Evolutionary conservation across 1,140 invertebrate genomes (phyloP), one percentile per base, ranked within the genome.

Genomic region (Drosophila cardini): DNA sequence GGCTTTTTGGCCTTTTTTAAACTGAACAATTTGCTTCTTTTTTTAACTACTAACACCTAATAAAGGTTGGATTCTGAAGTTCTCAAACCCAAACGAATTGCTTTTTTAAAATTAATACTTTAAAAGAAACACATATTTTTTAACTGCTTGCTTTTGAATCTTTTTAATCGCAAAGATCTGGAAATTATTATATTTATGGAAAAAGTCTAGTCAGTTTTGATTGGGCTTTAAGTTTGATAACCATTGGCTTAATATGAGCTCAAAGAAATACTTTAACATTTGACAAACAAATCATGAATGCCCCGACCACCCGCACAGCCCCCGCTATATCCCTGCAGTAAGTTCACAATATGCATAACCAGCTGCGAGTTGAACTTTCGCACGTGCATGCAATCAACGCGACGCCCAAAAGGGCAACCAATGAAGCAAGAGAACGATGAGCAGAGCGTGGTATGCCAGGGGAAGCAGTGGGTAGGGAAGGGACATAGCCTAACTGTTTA

Each of bases 341-440:
- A 13, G 16, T 16, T 15, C 18, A 34, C 50, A 52, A 30, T 16
- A 32, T 52, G 46, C 55, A 56, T 30, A 18, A n/a, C 32, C 73
- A 57, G 42, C 30, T 65, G 52, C 38, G 46, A 71, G 60, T 56
- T 68, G 42, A 63, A 67, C 72, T 50, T 32, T 30, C 57, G 81
- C 72, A 84, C 80, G 77, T 84, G 80, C 73, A 80, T 73, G 81
- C 80, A 84, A 85, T 84, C 80, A 73, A 67, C 77, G 43, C 53
- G 64, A 43, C 36, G 62, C 61, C 53, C 46, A 43, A 75, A 63
- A 65, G 55, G 48, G 58, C 65, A 70, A 15, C 21, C 26, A 16
- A 32, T 21, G 34, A 26, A 52, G 40, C 18, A 0, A 16, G 15
- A 13, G 48, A 7, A 13, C n/a, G 42, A 16, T 15, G 15, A 13